Evolutionary conservation across 2,888 invertebrate species (phyloP).

Genomic region (Villa cingulata): DNA sequence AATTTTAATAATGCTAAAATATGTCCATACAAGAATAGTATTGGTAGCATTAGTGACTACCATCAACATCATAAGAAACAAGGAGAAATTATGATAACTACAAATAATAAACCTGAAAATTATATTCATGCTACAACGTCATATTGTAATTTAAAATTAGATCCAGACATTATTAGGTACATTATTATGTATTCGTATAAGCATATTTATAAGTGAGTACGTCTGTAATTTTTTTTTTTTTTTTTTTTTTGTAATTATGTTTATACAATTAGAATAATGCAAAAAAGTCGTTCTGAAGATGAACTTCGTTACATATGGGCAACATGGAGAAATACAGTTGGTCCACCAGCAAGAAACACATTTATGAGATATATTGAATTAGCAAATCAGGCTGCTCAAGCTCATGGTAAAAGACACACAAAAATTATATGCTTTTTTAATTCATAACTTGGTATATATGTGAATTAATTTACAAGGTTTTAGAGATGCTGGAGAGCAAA

Average conservation of each 20-base stretch:
- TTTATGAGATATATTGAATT: slow-evolving; percentile 67
- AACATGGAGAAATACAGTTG: slow-evolving; percentile 67
- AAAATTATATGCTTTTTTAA: not conserved
- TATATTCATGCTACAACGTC: slow-evolving; percentile 27
- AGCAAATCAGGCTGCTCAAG: slow-evolving; percentile 62
- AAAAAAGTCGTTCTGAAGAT: slow-evolving; percentile 57
- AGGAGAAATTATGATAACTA: not conserved
- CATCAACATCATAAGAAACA: not conserved
- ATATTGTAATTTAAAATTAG: slow-evolving; percentile 47
- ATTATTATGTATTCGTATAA: too few species aligned
- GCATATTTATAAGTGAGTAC: too few species aligned
- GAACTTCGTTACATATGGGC: slow-evolving; percentile 67
- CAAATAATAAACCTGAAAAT: slow-evolving; percentile 7
- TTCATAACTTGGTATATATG: not conserved
- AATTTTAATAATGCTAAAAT: slow-evolving; percentile 57
- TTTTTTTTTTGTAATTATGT: too few species aligned
- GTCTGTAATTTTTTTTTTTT: too few species aligned
- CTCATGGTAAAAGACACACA: slow-evolving; percentile 46
- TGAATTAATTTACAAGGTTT: too few species aligned
- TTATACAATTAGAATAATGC: slow-evolving; percentile 42
- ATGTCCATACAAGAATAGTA: slow-evolving; percentile 46
- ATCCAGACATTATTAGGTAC: slow-evolving; percentile 44
- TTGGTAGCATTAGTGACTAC: not conserved
- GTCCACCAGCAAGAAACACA: slow-evolving; percentile 57
- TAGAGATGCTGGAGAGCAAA: slow-evolving; percentile 65